Evolutionary conservation across 2,888 invertebrate species (phyloP).

Genomic region (Drosophila setosimentum): DNA sequence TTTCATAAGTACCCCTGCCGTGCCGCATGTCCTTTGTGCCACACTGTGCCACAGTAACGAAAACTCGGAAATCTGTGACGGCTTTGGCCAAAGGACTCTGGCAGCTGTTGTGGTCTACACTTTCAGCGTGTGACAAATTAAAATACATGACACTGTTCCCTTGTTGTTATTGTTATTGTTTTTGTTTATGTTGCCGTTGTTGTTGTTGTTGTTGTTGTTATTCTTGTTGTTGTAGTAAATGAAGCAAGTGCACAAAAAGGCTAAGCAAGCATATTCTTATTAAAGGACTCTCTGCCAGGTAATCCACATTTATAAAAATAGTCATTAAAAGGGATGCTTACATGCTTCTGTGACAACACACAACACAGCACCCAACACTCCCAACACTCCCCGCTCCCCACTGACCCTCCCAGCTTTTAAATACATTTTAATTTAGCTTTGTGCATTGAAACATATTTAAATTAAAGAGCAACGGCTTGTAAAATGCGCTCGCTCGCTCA

Average conservation of each 20-base stretch:
- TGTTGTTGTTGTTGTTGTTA: slow-evolving; percentile 5
- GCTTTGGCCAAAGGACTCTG: slow-evolving; percentile 21
- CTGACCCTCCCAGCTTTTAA: slow-evolving; percentile 45
- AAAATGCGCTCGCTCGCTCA: slow-evolving; percentile 69
- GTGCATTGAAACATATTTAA: slow-evolving; percentile 81
- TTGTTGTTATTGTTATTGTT: slow-evolving; percentile 35
- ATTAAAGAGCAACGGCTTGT: slow-evolving; percentile 79
- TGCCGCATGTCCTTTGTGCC: slow-evolving; percentile 9
- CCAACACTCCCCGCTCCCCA: neutral
- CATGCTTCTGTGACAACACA: slow-evolving; percentile 13
- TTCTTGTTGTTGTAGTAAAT: slow-evolving; percentile 59
- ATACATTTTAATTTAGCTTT: slow-evolving; percentile 80
- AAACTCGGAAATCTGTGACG: slow-evolving; percentile 20
- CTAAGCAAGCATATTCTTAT: slow-evolving; percentile 62
- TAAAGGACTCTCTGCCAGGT: slow-evolving; percentile 64
- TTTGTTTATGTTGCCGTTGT: slow-evolving; percentile 8
- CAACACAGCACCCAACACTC: neutral
- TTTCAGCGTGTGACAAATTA: slow-evolving; percentile 57
- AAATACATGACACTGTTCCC: slow-evolving; percentile 13
- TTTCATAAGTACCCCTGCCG: slow-evolving; percentile 44
- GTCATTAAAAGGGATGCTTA: slow-evolving; percentile 67
- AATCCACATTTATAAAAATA: slow-evolving; percentile 75
- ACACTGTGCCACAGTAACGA: neutral
- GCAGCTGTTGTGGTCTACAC: slow-evolving; percentile 43
- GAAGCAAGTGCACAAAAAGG: slow-evolving; percentile 73